Evolutionary conservation across 2,113 vertebrate genomes (phyloP).

Genomic region (Mastomys natalensis): DNA sequence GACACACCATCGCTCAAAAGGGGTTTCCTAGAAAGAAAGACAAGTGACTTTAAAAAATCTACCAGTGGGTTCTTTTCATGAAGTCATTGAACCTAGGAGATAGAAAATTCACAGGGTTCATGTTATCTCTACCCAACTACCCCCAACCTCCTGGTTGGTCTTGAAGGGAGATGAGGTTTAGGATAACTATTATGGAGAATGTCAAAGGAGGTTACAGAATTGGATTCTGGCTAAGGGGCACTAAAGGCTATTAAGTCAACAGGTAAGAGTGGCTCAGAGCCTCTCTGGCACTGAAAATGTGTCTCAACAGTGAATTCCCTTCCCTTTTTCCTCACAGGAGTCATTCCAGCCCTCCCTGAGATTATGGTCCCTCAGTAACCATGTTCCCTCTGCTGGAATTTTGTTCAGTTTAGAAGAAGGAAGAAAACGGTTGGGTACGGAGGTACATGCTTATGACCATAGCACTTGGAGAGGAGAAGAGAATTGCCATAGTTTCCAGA

Average conservation of each 20-base stretch:
- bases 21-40: slow-evolving; percentile 78
- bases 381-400: not conserved
- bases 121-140: not conserved
- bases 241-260: not conserved
- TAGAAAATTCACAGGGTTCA: not conserved
- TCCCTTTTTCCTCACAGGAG: not conserved
- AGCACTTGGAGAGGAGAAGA: not conserved
- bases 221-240: not conserved
- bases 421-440: not conserved
- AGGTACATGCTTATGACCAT: not conserved
- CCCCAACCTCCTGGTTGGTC: not conserved
- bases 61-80: not conserved
- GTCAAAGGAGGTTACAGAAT: not conserved
- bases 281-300: not conserved
- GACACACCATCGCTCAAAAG: slow-evolving; percentile 65
- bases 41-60: slow-evolving; percentile 1
- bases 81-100: not conserved
- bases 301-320: not conserved
- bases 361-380: not conserved
- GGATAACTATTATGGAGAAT: not conserved
- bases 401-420: not conserved
- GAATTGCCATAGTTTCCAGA: not conserved
- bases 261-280: not conserved
- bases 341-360: not conserved
- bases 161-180: not conserved